These are phyloP conservation scores for Chrysoperla carnea DNA, from an alignment of 1,140 invertebrate genomes.

Conservation along the genomic window DNA sequence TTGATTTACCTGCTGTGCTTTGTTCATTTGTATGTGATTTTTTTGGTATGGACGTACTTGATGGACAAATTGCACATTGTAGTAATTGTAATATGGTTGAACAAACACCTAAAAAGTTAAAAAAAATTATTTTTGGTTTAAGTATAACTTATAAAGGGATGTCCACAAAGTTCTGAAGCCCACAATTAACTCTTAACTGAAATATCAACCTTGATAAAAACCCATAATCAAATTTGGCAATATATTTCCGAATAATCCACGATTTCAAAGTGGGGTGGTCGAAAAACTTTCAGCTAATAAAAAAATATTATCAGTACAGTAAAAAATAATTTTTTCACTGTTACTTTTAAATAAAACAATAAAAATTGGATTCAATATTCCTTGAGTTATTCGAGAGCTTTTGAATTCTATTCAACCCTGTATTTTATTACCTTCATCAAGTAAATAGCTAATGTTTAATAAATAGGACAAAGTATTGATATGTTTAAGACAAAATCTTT, in stretches of 20 bases:
- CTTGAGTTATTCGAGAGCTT: too few species aligned
- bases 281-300: not conserved
- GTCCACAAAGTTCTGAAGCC: too few species aligned
- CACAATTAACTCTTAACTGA: too few species aligned
- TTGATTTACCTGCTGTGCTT: constrained; percentile 3
- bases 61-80: constrained; percentile 66
- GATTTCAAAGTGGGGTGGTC: too few species aligned
- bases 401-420: too few species aligned
- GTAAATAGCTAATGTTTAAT: constrained; percentile 55
- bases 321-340: too few species aligned
- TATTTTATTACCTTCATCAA: constrained; percentile 53
- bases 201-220: too few species aligned
- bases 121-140: not conserved
- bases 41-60: constrained; percentile 4
- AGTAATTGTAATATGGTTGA: constrained; percentile 78
- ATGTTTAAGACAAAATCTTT: constrained; percentile 69
- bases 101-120: constrained; percentile 43
- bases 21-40: constrained; percentile 7
- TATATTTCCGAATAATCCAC: too few species aligned
- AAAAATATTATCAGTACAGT: too few species aligned
- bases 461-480: constrained; percentile 60
- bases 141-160: too few species aligned
- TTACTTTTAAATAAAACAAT: too few species aligned
- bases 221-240: not conserved
- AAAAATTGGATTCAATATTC: too few species aligned